phyloP scores from a whole-genome alignment of 2,113 vertebrate species.

The Atrichornis clamosus region DNA sequence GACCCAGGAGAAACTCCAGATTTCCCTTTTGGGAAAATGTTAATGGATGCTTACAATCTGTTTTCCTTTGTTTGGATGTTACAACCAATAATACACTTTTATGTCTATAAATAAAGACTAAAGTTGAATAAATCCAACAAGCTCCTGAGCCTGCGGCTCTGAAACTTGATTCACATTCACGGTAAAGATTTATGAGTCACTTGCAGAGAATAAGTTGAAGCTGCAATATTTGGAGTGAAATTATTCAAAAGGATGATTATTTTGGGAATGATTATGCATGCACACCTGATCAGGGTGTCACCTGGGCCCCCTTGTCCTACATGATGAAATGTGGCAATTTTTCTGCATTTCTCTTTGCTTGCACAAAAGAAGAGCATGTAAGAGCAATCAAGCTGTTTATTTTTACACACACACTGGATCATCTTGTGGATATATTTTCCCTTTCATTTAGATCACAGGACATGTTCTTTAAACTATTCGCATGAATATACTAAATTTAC shows the following conservation, averaged over 20 bases:
- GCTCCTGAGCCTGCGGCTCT: slow-evolving; percentile 85
- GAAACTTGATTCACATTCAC: slow-evolving; percentile 92
- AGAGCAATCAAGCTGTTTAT: slow-evolving; percentile 71
- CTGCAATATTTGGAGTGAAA: slow-evolving; percentile 89
- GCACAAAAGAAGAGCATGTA: slow-evolving; percentile 82
- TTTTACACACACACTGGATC: slow-evolving; percentile 73
- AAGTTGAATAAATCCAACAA: slow-evolving; percentile 89
- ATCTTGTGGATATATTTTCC: slow-evolving; percentile 44
- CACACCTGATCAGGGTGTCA: slow-evolving; percentile 97
- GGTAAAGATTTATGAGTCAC: slow-evolving; percentile 97
- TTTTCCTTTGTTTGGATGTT: slow-evolving; percentile 84
- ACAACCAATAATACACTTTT: slow-evolving; percentile 82
- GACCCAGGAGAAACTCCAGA: slow-evolving; percentile 69
- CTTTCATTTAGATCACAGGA: slow-evolving; percentile 32
- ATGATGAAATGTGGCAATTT: slow-evolving; percentile 96
- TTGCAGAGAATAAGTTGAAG: slow-evolving; percentile 89
- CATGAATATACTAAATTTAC: slow-evolving; percentile 63
- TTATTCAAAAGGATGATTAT: slow-evolving; percentile 98
- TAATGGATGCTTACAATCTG: slow-evolving; percentile 83
- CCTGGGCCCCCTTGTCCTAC: slow-evolving; percentile 81
- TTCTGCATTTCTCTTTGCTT: slow-evolving; percentile 89
- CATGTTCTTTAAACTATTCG: slow-evolving; percentile 45
- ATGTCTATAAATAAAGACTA: slow-evolving; percentile 82
- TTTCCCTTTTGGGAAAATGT: slow-evolving; percentile 82
- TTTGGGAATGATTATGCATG: slow-evolving; percentile 97